Evolutionary conservation across 2,113 vertebrate species (phyloP), one percentile per base, ranked within the genome.

Genomic region (Oncorhynchus gorbuscha): DNA sequence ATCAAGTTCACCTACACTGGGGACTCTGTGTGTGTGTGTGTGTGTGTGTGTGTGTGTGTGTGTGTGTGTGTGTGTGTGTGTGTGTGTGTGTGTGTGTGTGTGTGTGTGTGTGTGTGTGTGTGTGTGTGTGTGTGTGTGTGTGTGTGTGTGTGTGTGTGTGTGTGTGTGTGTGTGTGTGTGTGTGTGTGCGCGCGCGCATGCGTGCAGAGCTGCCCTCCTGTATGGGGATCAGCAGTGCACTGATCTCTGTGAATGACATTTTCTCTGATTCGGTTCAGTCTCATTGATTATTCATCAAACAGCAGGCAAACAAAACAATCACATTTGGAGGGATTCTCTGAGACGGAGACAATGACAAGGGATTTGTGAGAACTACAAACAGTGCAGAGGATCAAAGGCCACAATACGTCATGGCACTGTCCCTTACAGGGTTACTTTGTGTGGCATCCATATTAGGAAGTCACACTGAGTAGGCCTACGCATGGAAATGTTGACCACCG

Each of bases 241-340:
- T 51, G 72, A 80, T 77, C 68, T 73, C 3, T 12, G 66, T 48
- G 74, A 71, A 71, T n/a, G 45, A 68, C n/a, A 51, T 72, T 78
- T 5, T 74, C 7, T 49, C 18, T 9, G 32, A 69, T 39, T 75
- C 13, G 65, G 48, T 83, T 51, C 64, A 79, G 76, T 85, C 80
- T 69, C 65, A 35, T 69, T 78, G 74, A 76, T 83, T 74, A 65
- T 55, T 71, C 75, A 83, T 82, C 65, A 82, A 86, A 84, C 83
- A 82, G 49, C 49, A 51, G 49, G 49, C 78, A 35, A 35, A 39
- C 35, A 39, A 39, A 45, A 45, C 39, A 45, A 45, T 45, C 39
- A 67, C 73, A 79, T 71, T 81, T 75, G 69, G 81, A 71, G 4
- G 24, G 68, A 77, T 82, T 84, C 51, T 62, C 5, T 0, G 32